A percentile compares a stretch with the other conserved stretches of the same genome.
Conservation (phyloP, 2,888 invertebrate species). For the Drosophila maculinotata region DNA sequence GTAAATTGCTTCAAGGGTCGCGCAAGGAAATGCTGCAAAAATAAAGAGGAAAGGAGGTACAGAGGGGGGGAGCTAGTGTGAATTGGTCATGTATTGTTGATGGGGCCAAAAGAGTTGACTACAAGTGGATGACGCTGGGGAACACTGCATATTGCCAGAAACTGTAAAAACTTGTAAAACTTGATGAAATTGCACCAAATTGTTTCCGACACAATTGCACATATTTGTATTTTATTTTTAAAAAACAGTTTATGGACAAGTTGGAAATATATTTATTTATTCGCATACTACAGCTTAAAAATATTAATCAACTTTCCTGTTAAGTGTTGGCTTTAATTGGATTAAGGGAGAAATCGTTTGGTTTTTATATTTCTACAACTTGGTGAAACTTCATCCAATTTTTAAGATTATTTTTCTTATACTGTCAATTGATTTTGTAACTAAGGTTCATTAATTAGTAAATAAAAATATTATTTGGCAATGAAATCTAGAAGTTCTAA, state of each 20-base stretch:
- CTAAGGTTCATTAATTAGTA: no score
- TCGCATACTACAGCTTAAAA: no score
- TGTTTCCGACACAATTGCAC: no score
- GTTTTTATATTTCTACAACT: neutral
- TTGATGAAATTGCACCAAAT: slow-evolving; percentile 15
- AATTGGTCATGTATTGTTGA: slow-evolving; percentile 48
- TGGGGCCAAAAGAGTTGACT: neutral
- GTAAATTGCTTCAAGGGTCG: slow-evolving; percentile 53
- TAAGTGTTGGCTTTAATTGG: no score
- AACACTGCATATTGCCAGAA: slow-evolving; percentile 4
- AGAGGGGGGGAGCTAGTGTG: slow-evolving; percentile 31
- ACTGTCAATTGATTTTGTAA: no score
- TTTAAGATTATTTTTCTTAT: no score
- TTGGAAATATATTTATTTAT: neutral
- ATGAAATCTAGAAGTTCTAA: no score
- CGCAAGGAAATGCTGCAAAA: slow-evolving; percentile 6
- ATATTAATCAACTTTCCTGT: neutral
- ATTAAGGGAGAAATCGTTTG: neutral
- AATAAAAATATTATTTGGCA: no score
- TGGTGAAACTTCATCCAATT: no score
- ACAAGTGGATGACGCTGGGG: neutral
- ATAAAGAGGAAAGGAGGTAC: neutral
- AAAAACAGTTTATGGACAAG: neutral
- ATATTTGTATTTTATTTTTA: no score
- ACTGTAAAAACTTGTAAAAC: slow-evolving; percentile 1